A percentile compares a stretch with the other conserved stretches of the same genome.
Conservation (phyloP, 2,113 vertebrate genomes). For the Phaethornis superciliosus region DNA sequence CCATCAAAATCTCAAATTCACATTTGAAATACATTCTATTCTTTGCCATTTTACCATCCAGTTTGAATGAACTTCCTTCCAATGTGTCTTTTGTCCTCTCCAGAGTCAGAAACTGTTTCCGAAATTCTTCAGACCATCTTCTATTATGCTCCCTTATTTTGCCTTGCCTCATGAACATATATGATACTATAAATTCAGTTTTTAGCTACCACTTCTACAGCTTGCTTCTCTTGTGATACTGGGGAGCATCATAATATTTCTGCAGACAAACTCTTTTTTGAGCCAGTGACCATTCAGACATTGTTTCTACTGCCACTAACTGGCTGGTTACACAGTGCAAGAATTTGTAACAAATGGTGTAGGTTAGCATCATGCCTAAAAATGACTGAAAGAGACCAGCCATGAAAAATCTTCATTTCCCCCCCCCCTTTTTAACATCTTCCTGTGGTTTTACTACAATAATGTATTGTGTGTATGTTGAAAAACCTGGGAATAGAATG, state of each 20-base stretch:
- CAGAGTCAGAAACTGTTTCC: background rate
- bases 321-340: background rate
- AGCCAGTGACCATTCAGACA: background rate
- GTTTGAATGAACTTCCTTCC: background rate
- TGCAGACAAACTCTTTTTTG: background rate
- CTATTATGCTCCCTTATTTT: background rate
- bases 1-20: background rate
- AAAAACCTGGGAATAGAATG: background rate
- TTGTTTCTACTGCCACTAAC: background rate
- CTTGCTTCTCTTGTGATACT: background rate
- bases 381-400: background rate
- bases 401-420: background rate
- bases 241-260: background rate
- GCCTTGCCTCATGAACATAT: background rate
- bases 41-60: background rate
- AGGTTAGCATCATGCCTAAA: background rate
- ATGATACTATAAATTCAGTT: background rate
- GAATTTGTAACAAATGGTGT: background rate
- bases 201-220: background rate
- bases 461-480: background rate
- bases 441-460: background rate
- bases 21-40: background rate
- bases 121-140: background rate
- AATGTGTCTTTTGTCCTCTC: background rate
- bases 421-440: background rate